Evolutionary conservation across 2,113 vertebrate genomes (phyloP).

Genomic region (Triplophysa tibetana): DNA sequence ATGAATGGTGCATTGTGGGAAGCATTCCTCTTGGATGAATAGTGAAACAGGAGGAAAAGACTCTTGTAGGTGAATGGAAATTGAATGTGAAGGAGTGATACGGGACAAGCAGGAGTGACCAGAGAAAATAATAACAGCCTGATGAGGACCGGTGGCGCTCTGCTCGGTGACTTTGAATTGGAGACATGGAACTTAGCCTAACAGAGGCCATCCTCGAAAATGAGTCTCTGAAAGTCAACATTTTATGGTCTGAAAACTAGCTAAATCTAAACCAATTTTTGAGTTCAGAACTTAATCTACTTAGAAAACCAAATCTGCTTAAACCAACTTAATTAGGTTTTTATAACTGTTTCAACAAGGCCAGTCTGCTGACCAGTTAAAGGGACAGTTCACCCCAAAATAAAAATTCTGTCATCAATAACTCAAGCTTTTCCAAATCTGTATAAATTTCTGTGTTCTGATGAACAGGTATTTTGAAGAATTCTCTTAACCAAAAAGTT

Average conservation of each 20-base stretch:
- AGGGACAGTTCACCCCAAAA: no score
- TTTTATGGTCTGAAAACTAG: background rate
- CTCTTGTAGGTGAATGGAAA: conserved; percentile 14
- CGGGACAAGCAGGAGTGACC: background rate
- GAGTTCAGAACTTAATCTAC: background rate
- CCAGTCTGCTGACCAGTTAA: no score
- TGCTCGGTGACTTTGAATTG: background rate
- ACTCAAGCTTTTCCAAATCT: no score
- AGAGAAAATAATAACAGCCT: conserved; percentile 24
- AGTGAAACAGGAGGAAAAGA: conserved; percentile 20
- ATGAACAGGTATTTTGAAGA: no score
- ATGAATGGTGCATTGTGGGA: conserved; percentile 52
- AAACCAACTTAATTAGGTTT: no score
- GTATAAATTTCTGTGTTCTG: no score
- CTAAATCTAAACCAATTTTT: no score
- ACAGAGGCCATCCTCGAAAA: background rate
- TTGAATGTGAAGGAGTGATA: conserved; percentile 30
- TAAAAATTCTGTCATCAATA: no score
- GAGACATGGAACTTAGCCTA: background rate
- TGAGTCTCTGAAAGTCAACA: background rate
- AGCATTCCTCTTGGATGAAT: conserved; percentile 31
- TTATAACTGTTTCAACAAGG: no score
- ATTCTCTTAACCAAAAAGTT: no score
- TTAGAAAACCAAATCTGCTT: no score
- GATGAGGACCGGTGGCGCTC: conserved; percentile 6